Base-by-base conservation (phyloP, 2,113 vertebrate genomes). In the Tamias sibiricus region DNA sequence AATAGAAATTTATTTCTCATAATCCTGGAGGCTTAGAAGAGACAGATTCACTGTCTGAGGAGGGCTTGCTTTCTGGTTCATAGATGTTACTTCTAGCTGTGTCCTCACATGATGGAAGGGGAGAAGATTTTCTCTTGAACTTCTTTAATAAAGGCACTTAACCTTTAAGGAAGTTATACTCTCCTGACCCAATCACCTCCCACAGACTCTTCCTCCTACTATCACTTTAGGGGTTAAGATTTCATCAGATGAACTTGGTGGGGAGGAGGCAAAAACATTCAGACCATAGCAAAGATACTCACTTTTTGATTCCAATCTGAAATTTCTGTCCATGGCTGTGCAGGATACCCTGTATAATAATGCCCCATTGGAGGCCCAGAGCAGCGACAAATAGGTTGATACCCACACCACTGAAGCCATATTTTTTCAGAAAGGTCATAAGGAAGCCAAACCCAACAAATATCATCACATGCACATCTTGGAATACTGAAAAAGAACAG, bases 401-500 rank as follows among this genome's bases (percentile, higher is more conserved):
- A 9, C 99, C 99, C 94, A 99, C 99, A 14, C 99, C 99, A 97
- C 99, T 99, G 98, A 99, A 99, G 59, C 99, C 99, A 22, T 99
- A 99, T 97, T 99, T 99, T 98, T 99, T 99, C 97, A 99, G 98
- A 97, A 99, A 99, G 52, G 99, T 99, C 99, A 99, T 99, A 94
- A 99, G 98, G 98, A 99, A 99, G 54, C 99, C 99, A 90, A 99
- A 99, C 24, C 99, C 99, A 77, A 99, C 98, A 98, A 99, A 99
- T 98, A 99, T 99, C 99, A 99, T 99, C 91, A 99, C 99, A 3
- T 99, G 99, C 47, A 99, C 99, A 91, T 99, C 99, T 98, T 99
- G 99, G 97, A 99, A 99, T 95, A 99, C 99, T 99, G 98, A 1
- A 95, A 96, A 80, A 90, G 64, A 91, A 40, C 90, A 93, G 19